These are phyloP conservation scores for Ophioninae sp. DNA, from an alignment of 2,888 invertebrate species.

Conservation along the genomic window DNA sequence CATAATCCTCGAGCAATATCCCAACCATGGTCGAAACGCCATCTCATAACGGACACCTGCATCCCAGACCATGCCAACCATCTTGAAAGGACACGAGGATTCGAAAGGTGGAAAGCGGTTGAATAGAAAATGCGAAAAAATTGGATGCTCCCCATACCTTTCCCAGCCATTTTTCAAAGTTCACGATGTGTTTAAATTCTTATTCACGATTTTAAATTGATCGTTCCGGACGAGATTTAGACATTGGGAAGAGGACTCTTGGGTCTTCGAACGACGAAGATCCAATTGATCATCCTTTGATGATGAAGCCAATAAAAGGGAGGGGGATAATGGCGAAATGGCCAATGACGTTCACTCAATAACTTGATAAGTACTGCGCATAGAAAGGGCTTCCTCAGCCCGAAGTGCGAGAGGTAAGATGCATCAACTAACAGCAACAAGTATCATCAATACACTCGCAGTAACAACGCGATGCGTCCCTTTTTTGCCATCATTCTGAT, in stretches of 20 bases:
- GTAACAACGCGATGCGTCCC: too few species aligned
- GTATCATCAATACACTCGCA: too few species aligned
- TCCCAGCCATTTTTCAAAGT: constrained; percentile 24
- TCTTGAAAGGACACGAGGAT: constrained; percentile 28
- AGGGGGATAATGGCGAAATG: too few species aligned
- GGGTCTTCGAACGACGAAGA: neutral
- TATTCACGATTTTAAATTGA: constrained; percentile 22
- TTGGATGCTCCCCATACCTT: constrained; percentile 3
- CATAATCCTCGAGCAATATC: constrained; percentile 75
- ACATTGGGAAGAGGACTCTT: neutral
- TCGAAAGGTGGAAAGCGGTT: constrained; percentile 26
- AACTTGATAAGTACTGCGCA: too few species aligned
- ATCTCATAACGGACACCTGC: constrained; percentile 74
- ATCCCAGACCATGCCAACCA: constrained; percentile 39
- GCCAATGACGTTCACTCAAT: too few species aligned
- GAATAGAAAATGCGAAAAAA: constrained; percentile 28
- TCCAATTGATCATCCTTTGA: too few species aligned
- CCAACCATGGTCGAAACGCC: constrained; percentile 70
- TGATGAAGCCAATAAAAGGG: too few species aligned
- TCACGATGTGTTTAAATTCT: constrained; percentile 26
- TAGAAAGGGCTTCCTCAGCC: too few species aligned
- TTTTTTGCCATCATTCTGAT: too few species aligned
- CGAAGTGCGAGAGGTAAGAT: too few species aligned
- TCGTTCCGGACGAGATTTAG: neutral
- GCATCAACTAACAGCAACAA: too few species aligned